Base-by-base conservation (phyloP, 2,888 invertebrate genomes). In the Nomada flava region DNA sequence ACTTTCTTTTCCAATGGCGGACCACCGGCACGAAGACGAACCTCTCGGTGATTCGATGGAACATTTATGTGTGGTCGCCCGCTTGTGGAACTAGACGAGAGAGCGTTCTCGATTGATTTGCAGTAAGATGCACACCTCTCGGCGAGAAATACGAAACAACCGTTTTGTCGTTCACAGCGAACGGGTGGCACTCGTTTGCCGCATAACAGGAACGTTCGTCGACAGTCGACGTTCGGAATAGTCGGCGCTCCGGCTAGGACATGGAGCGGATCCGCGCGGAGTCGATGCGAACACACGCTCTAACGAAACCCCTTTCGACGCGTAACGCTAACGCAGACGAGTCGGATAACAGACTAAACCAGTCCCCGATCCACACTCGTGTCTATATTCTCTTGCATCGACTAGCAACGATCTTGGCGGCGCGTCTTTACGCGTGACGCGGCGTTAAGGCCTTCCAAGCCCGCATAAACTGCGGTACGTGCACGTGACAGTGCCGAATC, bases 1-100 rank as follows among this genome's bases (percentile, higher is more conserved):
- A 91, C 93, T 93, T 93, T 92, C 93, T 92, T 92, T 92, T 92
- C 92, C 92, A 93, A 90, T 90, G 89, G 85, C 90, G 90, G 81
- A 89, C 87, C 88, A 90, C 90, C 88, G 91, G 90, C 87, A 79
- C 86, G 87, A 89, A 90, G 86, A 91, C 91, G 84, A 92, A 91
- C 89, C 91, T 91, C 85, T 90, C 91, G 84, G 85, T 72, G 87
- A 91, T 89, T 88, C 92, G 91, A 91, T 89, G 91, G 90, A 92
- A 93, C 93, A 92, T 93, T 93, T 93, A 93, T 92, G 36, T 36
- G 36, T 36, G 86, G 85, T 84, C 65, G 70, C 36, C 79, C 76
- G 63, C 47, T 69, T 65, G 69, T 77, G 68, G 59, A 63, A 65
- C 69, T 75, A 71, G 42, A 59, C 52, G 63, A 73, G 59, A 84